phyloP scores from a whole-genome alignment of 2,113 vertebrate species.

The Cavia aperea region DNA sequence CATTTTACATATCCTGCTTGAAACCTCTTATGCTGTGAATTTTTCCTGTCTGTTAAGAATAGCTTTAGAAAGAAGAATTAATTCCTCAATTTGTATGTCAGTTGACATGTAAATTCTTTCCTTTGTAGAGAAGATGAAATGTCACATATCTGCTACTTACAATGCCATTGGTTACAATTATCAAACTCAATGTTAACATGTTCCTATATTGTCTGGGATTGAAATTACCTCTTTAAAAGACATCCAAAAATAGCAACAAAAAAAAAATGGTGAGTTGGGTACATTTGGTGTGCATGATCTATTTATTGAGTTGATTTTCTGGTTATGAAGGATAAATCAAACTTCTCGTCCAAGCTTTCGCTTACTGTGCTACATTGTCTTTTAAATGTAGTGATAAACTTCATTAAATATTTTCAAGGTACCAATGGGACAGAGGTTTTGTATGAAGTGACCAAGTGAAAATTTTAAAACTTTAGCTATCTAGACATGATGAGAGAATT shows the following conservation, averaged over 20 bases:
- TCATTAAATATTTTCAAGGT: conserved; percentile 21
- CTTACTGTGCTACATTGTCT: background rate
- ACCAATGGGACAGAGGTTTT: background rate
- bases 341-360: conserved; percentile 1
- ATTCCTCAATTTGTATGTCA: conserved; percentile 32
- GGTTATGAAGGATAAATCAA: background rate
- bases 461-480: background rate
- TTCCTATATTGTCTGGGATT: conserved; percentile 31
- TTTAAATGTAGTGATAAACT: conserved; percentile 32
- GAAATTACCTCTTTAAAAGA: background rate
- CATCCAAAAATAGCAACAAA: conserved; percentile 8
- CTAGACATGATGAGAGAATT: background rate
- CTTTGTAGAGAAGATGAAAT: conserved; percentile 22
- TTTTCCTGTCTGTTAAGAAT: conserved; percentile 52
- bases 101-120: conserved; percentile 24
- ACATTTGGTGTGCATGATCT: background rate
- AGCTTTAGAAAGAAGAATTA: conserved; percentile 52
- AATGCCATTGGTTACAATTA: conserved; percentile 36
- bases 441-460: background rate
- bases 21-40: conserved; percentile 42
- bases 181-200: conserved; percentile 39
- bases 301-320: conserved; percentile 23
- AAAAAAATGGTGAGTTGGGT: conserved; percentile 5
- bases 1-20: conserved; percentile 42
- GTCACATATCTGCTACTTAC: background rate